phyloP scores from a whole-genome alignment of 2,888 invertebrate genomes.

The Athalia cordata region DNA sequence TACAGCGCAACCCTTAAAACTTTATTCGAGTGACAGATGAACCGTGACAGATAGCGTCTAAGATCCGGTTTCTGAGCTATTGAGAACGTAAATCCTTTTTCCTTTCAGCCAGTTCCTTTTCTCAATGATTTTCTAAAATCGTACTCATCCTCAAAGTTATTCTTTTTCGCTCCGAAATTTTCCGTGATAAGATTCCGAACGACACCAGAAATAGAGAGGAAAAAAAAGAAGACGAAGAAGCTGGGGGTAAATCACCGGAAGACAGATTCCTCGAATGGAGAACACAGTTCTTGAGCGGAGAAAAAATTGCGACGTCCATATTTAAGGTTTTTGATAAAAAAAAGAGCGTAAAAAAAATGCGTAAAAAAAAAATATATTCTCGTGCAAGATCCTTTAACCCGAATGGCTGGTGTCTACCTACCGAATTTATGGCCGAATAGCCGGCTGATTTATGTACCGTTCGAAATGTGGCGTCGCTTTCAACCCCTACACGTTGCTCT shows the following conservation, averaged over 20 bases:
- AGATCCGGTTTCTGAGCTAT: not conserved
- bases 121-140: not conserved
- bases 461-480: not conserved
- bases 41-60: not conserved
- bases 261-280: too few species aligned
- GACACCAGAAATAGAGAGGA: too few species aligned
- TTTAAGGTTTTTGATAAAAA: too few species aligned
- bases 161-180: constrained; percentile 9
- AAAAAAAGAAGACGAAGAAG: too few species aligned
- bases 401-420: not conserved
- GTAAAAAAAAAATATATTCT: constrained; percentile 39
- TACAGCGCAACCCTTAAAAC: not conserved
- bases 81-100: not conserved
- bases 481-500: not conserved
- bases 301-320: too few species aligned
- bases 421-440: constrained; percentile 10
- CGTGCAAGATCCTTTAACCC: constrained; percentile 28
- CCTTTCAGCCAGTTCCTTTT: not conserved
- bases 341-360: too few species aligned
- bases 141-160: not conserved
- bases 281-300: too few species aligned
- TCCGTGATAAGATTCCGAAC: constrained; percentile 24
- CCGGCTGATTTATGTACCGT: constrained; percentile 11
- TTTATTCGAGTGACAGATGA: not conserved
- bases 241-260: too few species aligned